Percentiles rank a stretch among this genome's conserved stretches.
Conservation (phyloP, 2,797 vertebrate genomes). For the Pseudochaenichthys georgianus region DNA sequence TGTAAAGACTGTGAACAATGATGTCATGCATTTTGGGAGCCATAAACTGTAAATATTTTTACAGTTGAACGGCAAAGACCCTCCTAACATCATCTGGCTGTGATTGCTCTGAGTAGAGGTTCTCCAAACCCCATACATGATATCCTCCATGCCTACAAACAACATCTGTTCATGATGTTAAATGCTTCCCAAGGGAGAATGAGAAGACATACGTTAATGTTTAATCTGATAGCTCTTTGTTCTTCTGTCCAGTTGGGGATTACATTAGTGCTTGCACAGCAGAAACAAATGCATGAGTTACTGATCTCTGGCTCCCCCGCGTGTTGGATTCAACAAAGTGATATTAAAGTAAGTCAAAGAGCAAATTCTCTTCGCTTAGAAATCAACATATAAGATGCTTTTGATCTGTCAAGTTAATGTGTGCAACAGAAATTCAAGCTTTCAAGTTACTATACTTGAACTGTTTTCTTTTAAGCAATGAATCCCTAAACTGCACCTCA, state of each 20-base stretch:
- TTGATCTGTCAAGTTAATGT: not conserved
- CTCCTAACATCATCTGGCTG: slow-evolving; percentile 41
- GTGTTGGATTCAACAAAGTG: slow-evolving; percentile 24
- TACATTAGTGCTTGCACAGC: not conserved
- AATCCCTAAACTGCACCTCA: not conserved
- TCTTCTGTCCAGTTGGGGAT: not conserved
- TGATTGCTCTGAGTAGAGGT: slow-evolving; percentile 1
- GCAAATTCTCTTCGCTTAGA: not conserved
- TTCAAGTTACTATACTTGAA: not conserved
- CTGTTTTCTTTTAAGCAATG: not conserved
- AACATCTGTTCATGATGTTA: slow-evolving; percentile 18
- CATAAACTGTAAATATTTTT: slow-evolving; percentile 59
- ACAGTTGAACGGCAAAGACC: slow-evolving; percentile 39
- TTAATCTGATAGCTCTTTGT: slow-evolving; percentile 21
- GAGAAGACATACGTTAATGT: slow-evolving; percentile 6
- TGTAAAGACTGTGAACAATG: slow-evolving; percentile 22
- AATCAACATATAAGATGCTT: not conserved
- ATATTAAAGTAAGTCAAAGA: not conserved
- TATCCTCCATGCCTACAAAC: not conserved
- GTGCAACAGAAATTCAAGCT: not conserved
- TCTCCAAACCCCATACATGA: slow-evolving; percentile 14
- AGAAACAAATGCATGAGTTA: not conserved
- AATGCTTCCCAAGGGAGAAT: slow-evolving; percentile 6
- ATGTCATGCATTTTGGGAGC: slow-evolving; percentile 60
- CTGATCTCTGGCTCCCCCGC: slow-evolving; percentile 57